Conservation (phyloP, 1,140 invertebrate species). For the Glossosoma conforme region DNA sequence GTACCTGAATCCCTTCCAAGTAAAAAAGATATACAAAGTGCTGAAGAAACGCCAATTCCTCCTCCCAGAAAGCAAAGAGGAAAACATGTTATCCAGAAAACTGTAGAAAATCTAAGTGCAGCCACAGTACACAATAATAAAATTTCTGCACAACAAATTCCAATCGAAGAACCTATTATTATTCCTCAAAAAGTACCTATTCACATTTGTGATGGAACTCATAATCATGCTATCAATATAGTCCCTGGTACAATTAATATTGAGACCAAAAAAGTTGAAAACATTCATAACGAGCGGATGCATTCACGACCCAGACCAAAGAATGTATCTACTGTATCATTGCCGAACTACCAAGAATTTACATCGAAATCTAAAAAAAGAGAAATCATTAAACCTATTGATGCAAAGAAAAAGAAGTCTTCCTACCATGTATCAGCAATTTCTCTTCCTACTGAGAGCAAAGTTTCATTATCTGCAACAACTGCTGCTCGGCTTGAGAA, state of each 20-base stretch:
- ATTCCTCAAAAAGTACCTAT: conserved; percentile 27
- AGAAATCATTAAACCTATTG: conserved; percentile 6
- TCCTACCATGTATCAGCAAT: conserved; percentile 20
- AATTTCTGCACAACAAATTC: conserved; percentile 3
- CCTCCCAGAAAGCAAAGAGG: conserved; percentile 25
- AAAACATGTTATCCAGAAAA: conserved; percentile 8
- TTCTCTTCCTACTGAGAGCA: conserved; percentile 28
- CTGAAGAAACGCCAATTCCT: conserved; percentile 15
- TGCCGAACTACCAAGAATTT: conserved; percentile 46
- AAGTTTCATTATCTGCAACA: conserved; percentile 23
- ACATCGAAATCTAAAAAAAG: conserved; percentile 16
- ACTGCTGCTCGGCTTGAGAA: conserved; percentile 36
- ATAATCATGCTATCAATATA: conserved; percentile 25
- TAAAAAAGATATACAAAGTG: background rate
- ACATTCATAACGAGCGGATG: no score
- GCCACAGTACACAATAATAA: background rate
- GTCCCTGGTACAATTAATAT: conserved; percentile 21
- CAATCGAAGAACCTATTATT: conserved; percentile 29
- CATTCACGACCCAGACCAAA: conserved; percentile 35
- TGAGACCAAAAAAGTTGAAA: no score
- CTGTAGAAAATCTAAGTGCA: background rate
- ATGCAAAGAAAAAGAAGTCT: conserved; percentile 22
- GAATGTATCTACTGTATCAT: conserved; percentile 43
- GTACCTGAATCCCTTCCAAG: conserved; percentile 4
- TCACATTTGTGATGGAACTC: conserved; percentile 29